A percentile compares a stretch with the other conserved stretches of the same genome.
These are phyloP conservation scores for Timandra comae DNA, from an alignment of 2,888 invertebrate genomes.

Conservation along the genomic window DNA sequence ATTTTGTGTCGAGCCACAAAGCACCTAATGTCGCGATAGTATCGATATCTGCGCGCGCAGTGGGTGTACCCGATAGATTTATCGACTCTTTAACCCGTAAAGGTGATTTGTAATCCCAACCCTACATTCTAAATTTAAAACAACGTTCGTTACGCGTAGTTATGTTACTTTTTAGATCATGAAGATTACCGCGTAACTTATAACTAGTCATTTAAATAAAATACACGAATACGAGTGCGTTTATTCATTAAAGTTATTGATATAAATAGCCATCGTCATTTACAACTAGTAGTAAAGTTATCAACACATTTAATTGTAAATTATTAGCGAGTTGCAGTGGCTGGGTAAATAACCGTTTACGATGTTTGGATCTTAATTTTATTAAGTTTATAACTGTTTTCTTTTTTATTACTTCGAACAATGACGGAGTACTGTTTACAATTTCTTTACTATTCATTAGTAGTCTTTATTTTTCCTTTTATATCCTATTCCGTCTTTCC, in stretches of 20 bases:
- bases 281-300: background rate
- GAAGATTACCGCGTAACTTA: constrained; percentile 5
- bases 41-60: constrained; percentile 41
- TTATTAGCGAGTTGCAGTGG: constrained; percentile 8
- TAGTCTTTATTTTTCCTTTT: no score
- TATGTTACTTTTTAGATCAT: constrained; percentile 16
- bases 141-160: constrained; percentile 23
- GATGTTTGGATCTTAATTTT: no score
- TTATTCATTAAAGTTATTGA: background rate
- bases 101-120: constrained; percentile 59
- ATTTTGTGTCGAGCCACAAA: constrained; percentile 48
- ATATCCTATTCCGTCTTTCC: no score
- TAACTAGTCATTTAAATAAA: no score
- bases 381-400: no score
- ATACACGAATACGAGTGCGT: no score
- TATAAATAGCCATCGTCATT: background rate
- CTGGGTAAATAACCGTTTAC: constrained; percentile 26
- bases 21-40: constrained; percentile 50
- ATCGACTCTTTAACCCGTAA: constrained; percentile 57
- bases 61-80: constrained; percentile 63
- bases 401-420: no score
- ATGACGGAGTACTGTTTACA: no score
- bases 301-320: background rate
- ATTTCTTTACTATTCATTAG: no score
- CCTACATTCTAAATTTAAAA: constrained; percentile 32